Base-by-base conservation (phyloP, 2,797 vertebrate genomes). In the Coregonus sp. region DNA sequence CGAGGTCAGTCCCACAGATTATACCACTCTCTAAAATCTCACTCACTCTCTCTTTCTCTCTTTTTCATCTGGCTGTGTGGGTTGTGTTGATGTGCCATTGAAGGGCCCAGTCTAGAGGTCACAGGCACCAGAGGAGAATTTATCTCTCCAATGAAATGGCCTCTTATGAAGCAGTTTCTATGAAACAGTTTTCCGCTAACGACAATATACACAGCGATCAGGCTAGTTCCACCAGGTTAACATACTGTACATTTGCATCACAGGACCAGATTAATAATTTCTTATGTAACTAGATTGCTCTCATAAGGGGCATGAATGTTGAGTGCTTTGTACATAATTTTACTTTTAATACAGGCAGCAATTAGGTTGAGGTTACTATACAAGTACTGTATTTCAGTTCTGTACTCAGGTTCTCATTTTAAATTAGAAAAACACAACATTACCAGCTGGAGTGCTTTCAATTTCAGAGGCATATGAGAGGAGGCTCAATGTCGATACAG, bases 1-100 rank as follows among this genome's bases (percentile, higher is more conserved):
- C 7, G 54, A 81, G 73, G 82, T 80, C 76, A 79, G 63, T 73
- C 77, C 77, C 15, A 75, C 65, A 73, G 78, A 81, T 68, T 2
- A 51, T 56, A 69, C 3, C 65, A 67, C 31, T 65, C 40, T 31
- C 18, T 79, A 59, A 81, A 61, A 70, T 66, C 9, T n/a, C 56
- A n/a, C n/a, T 59, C 56, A 61, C 56, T 63, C 20, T 56, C 16
- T 4, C 54, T 61, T 2, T 59, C 4, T 56, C 66, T 80, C 68
- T 59, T 69, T 77, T 52, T 73, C 29, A 33, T 16, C 7, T 61
- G 70, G 68, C 65, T 81, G 3, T 56, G 56, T 54, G 59, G 59
- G 59, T 63, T 63, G 59, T 63, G 65, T 67, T 73, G 66, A 20
- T 33, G 6, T 33, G 15, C 70, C 68, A 15, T 7, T 20, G 0